phyloP scores from a whole-genome alignment of 2,888 invertebrate genomes.

The Plebejus melissa region DNA sequence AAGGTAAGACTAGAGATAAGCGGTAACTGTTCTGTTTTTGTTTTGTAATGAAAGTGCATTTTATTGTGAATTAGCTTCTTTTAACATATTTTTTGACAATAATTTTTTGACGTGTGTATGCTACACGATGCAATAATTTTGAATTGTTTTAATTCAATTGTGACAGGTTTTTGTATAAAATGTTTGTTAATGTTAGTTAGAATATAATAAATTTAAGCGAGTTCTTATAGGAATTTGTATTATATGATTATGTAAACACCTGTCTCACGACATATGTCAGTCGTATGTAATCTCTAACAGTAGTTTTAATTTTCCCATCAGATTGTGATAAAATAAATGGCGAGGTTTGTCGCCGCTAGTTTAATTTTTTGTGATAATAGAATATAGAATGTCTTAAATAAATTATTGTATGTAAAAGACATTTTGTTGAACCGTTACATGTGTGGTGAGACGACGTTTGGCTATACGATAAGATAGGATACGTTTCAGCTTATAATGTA shows the following conservation, averaged over 20 bases:
- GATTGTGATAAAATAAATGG: slow-evolving; percentile 60
- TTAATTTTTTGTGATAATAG: slow-evolving; percentile 75
- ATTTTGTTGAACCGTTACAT: slow-evolving; percentile 65
- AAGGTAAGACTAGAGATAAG: slow-evolving; percentile 59
- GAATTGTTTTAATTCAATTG: slow-evolving; percentile 40
- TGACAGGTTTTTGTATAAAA: slow-evolving; percentile 46
- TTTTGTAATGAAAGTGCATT: slow-evolving; percentile 41
- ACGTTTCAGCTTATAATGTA: slow-evolving; percentile 50
- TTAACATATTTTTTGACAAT: slow-evolving; percentile 31
- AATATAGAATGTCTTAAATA: slow-evolving; percentile 55
- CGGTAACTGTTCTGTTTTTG: slow-evolving; percentile 47
- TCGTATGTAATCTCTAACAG: slow-evolving; percentile 53
- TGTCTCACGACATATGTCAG: slow-evolving; percentile 78
- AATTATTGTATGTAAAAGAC: slow-evolving; percentile 62
- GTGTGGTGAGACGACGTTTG: slow-evolving; percentile 79
- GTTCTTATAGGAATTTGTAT: slow-evolving; percentile 28
- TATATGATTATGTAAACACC: slow-evolving; percentile 46
- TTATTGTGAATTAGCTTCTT: slow-evolving; percentile 38
- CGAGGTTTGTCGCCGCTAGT: slow-evolving; percentile 66
- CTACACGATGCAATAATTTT: slow-evolving; percentile 19
- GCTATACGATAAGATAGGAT: slow-evolving; percentile 53
- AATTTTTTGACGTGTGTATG: slow-evolving; percentile 17
- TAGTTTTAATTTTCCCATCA: slow-evolving; percentile 73
- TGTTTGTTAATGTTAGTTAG: slow-evolving; percentile 29
- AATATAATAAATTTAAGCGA: slow-evolving; percentile 32